Evolutionary conservation across 2,113 vertebrate genomes (phyloP), one percentile per base, ranked within the genome.

Genomic region (Pungitius pungitius): DNA sequence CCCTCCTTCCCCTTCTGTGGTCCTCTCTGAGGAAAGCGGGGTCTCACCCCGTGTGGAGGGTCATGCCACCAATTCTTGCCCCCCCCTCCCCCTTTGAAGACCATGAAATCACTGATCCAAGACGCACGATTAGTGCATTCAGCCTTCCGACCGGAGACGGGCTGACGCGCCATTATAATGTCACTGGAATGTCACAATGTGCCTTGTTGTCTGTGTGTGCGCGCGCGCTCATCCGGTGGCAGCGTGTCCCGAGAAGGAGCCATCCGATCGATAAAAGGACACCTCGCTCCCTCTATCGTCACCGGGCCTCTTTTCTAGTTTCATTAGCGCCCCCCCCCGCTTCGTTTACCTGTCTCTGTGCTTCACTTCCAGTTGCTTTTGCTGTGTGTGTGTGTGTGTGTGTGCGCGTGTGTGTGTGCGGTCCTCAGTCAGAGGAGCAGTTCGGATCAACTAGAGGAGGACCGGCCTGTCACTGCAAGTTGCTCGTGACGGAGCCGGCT

Each of bases 21-120:
- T 69, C 67, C 87, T 79, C 30, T 57, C 71, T 66, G 69, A 86
- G 78, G 79, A 78, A 80, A 86, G 78, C 76, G 62, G 68, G 88
- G 85, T 92, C 89, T 91, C 89, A 86, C 74, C 89, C 82, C 75
- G 75, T 71, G 76, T 85, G 87, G 57, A 85, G 92, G 90, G 92
- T 95, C 91, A 92, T 87, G 90, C 90, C 87, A 92, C 91, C 90
- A 91, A 90, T 92, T 92, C 87, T 87, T 90, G 85, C 78, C 90
- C 90, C 81, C 82, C 33, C 33, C 33, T 35, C 33, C 33, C 33
- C 7, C 37, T 40, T 89, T 90, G 86, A 93, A 93, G 88, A 89
- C 89, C 69, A 89, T 91, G 90, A 91, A 93, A 92, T 91, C 92
- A 91, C 88, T 94, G 94, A 93, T 94, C 92, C 92, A 90, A 91